Conservation (phyloP, 2,113 vertebrate species). For the Megaptera novaeangliae region DNA sequence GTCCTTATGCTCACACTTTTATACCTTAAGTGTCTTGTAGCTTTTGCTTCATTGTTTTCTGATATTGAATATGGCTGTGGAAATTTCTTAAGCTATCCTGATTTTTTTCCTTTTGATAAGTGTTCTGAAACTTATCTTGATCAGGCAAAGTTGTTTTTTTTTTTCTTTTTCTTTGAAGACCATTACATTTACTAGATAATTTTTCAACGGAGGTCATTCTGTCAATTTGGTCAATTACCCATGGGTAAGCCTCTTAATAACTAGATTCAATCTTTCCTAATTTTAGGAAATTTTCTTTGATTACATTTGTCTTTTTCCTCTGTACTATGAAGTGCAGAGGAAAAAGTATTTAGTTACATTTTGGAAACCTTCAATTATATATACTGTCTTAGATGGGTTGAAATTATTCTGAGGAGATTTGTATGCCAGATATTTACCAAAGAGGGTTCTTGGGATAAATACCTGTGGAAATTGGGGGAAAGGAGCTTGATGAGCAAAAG, state of each 20-base stretch:
- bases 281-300: background rate
- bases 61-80: background rate
- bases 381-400: background rate
- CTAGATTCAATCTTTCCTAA: background rate
- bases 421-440: background rate
- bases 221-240: background rate
- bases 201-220: background rate
- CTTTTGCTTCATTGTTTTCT: background rate
- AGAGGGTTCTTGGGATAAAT: background rate
- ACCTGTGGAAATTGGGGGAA: background rate
- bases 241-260: background rate
- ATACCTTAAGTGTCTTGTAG: background rate
- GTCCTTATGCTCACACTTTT: background rate
- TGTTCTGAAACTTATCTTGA: background rate
- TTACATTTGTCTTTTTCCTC: background rate
- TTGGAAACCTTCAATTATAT: background rate
- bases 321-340: background rate
- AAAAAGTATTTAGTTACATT: background rate
- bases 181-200: background rate
- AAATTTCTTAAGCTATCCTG: background rate
- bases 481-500: background rate
- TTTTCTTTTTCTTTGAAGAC: background rate
- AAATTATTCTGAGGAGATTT: background rate
- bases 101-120: background rate
- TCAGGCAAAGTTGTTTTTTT: background rate